A percentile compares a stretch with the other conserved stretches of the same genome.
phyloP scores from a whole-genome alignment of 2,888 invertebrate species.

The Dyspetes luteomarginatus region DNA sequence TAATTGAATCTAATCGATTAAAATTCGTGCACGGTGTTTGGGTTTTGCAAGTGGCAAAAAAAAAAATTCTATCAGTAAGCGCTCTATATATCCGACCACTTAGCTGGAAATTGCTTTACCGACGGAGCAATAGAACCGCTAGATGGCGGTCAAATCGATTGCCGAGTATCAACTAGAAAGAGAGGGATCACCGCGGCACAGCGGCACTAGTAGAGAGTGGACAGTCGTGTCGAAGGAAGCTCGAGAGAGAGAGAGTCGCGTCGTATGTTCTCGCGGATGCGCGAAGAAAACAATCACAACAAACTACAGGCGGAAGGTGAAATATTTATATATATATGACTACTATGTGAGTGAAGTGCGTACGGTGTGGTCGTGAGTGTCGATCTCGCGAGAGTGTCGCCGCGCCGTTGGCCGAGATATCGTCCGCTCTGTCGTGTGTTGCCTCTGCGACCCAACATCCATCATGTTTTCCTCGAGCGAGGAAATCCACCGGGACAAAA shows the following conservation, averaged over 20 bases:
- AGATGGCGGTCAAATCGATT: no score
- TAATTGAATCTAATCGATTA: no score
- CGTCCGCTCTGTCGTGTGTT: slow-evolving; percentile 6
- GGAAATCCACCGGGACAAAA: slow-evolving; percentile 37
- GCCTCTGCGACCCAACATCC: slow-evolving; percentile 3
- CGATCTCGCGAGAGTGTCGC: slow-evolving; percentile 31
- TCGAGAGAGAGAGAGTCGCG: slow-evolving; percentile 20
- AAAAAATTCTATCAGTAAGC: no score
- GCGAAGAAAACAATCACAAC: slow-evolving; percentile 61
- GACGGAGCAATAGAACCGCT: no score
- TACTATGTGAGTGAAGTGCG: background rate
- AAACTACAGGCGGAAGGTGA: slow-evolving; percentile 45
- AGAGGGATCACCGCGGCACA: background rate
- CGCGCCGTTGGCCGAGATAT: slow-evolving; percentile 49
- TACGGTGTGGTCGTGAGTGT: slow-evolving; percentile 17
- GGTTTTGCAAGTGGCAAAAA: no score
- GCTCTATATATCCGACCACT: no score
- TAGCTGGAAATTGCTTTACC: slow-evolving; percentile 19
- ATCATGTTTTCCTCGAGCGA: slow-evolving; percentile 47
- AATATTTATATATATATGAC: slow-evolving; percentile 3
- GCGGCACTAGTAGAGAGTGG: background rate
- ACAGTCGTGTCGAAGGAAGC: slow-evolving; percentile 27
- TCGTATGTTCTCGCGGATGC: slow-evolving; percentile 8
- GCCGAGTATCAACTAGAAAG: background rate
- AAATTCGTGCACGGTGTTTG: no score